Conservation (phyloP, 2,797 vertebrate genomes). For the Ispidina picta region DNA sequence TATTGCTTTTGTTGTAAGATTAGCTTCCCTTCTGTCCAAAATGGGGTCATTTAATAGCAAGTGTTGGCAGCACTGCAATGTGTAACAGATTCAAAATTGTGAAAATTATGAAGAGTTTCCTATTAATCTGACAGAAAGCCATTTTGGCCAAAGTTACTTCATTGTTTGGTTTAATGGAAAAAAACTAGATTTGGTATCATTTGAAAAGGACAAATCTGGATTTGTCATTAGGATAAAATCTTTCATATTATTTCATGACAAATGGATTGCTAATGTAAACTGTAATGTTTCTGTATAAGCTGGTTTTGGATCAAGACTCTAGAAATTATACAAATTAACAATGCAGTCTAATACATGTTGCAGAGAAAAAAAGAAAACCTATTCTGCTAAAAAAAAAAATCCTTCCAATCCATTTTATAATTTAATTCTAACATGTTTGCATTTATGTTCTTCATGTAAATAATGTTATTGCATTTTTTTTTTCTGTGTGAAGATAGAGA, state of each 20-base stretch:
- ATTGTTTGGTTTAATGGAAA: neutral
- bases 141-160: constrained; percentile 11
- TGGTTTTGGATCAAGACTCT: neutral
- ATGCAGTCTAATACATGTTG: neutral
- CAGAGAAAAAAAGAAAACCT: neutral
- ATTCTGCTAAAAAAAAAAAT: neutral
- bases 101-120: neutral
- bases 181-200: neutral
- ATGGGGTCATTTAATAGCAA: neutral
- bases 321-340: neutral
- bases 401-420: neutral
- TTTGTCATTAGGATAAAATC: constrained; percentile 3
- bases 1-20: neutral
- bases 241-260: neutral
- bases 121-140: constrained; percentile 28
- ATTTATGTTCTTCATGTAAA: neutral
- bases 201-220: neutral
- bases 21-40: neutral
- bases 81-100: neutral
- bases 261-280: neutral
- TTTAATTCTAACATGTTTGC: neutral
- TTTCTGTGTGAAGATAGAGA: neutral
- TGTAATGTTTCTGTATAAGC: neutral
- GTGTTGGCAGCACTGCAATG: neutral
- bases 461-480: neutral